Percentiles rank a stretch among this genome's conserved stretches.
Conservation (phyloP, 2,797 vertebrate species). For the Sebastes itinus region DNA sequence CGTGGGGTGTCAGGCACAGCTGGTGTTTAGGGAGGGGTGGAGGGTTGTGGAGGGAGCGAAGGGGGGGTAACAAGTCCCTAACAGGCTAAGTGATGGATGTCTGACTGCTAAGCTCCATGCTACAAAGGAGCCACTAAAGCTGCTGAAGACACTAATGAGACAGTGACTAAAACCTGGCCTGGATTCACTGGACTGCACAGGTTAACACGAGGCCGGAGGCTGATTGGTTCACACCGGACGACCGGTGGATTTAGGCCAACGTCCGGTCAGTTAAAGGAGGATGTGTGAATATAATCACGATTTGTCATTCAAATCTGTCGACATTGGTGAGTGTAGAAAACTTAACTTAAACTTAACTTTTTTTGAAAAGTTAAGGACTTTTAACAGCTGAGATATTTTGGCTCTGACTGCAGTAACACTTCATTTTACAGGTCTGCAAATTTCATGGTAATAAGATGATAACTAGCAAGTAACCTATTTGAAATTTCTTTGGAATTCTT, state of each 20-base stretch:
- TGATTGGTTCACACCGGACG: background rate
- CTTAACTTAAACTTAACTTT: too few relatives aligned
- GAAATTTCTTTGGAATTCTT: too few relatives aligned
- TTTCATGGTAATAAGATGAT: too few relatives aligned
- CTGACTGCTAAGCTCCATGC: slow-evolving; percentile 60
- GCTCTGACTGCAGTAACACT: background rate
- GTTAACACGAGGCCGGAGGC: background rate
- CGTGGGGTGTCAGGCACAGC: slow-evolving; percentile 37
- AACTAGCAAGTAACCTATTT: too few relatives aligned
- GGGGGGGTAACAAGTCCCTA: slow-evolving; percentile 29
- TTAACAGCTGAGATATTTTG: too few relatives aligned
- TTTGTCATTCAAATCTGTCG: background rate
- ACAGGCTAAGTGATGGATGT: slow-evolving; percentile 50
- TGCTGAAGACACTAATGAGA: slow-evolving; percentile 57
- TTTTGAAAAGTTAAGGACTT: background rate
- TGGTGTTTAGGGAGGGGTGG: slow-evolving; percentile 20
- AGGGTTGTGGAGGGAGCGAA: background rate
- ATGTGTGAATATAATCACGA: background rate
- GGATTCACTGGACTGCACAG: slow-evolving; percentile 45
- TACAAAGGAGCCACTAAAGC: slow-evolving; percentile 66
- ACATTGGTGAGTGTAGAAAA: background rate
- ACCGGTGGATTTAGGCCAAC: background rate
- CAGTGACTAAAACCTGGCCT: slow-evolving; percentile 54
- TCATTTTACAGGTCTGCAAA: too few relatives aligned
- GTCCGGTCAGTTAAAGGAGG: background rate